Percentiles rank a stretch among this genome's conserved stretches.
Evolutionary conservation across 2,113 vertebrate species (phyloP).

Genomic region (Struthidea cinerea): DNA sequence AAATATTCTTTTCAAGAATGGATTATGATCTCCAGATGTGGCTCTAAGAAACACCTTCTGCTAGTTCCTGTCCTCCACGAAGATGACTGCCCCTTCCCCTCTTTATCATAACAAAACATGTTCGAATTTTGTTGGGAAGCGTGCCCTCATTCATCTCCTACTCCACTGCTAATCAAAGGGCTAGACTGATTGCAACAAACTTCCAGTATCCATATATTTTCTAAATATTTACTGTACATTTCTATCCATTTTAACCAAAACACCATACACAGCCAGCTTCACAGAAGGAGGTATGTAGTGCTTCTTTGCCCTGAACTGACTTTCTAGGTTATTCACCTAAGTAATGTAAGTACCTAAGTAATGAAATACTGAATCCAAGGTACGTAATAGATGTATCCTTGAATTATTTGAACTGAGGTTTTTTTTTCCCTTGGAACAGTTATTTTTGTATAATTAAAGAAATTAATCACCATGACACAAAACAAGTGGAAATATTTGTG

Average conservation of each 20-base stretch:
- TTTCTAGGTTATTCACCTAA: not conserved
- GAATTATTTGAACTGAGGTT: not conserved
- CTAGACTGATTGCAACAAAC: not conserved
- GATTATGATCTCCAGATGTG: not conserved
- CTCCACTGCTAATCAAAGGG: not conserved
- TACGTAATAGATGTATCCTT: not conserved
- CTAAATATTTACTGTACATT: not conserved
- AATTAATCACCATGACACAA: not conserved
- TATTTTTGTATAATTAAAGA: not conserved
- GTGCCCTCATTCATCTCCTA: not conserved
- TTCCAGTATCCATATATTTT: not conserved
- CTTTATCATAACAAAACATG: not conserved
- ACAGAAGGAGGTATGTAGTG: not conserved
- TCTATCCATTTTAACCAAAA: not conserved
- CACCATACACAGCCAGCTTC: not conserved
- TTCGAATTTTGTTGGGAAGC: not conserved
- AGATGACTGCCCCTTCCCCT: not conserved
- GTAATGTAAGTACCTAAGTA: not conserved
- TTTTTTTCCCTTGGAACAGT: not conserved
- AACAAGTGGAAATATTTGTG: not conserved
- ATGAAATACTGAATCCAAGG: not conserved
- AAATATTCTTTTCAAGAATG: not conserved
- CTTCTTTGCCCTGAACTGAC: not conserved
- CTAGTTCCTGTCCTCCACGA: not conserved
- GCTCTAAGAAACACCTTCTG: not conserved